Evolutionary conservation across 2,888 invertebrate species (phyloP).

Genomic region (Cosmia pyralina): DNA sequence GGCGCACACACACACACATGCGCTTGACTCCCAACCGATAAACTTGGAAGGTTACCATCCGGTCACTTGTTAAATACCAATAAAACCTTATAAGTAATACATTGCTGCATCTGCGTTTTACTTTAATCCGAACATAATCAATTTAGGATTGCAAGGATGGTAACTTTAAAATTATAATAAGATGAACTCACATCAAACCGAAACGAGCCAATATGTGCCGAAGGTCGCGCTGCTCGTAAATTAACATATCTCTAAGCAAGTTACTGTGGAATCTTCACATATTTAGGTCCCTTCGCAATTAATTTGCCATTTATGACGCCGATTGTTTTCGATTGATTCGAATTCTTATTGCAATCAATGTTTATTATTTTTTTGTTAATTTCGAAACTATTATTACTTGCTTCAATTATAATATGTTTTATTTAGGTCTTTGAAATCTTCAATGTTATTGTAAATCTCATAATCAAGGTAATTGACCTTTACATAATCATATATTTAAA

Average conservation of each 20-base stretch:
- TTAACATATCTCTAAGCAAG: conserved; percentile 60
- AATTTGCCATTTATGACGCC: not conserved
- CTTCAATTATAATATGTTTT: not conserved
- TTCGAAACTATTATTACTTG: not conserved
- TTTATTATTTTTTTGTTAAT: not conserved
- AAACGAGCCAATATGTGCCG: conserved; percentile 35
- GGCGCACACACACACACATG: conserved; percentile 2
- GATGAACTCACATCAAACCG: conserved; percentile 56
- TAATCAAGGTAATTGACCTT: not conserved
- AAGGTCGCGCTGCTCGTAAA: conserved; percentile 60
- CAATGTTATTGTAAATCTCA: conserved; percentile 6
- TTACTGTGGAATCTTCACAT: conserved; percentile 30
- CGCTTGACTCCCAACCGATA: conserved; percentile 10
- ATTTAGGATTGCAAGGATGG: conserved; percentile 75
- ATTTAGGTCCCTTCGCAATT: conserved; percentile 13
- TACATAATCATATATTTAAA: not conserved
- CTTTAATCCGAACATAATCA: conserved; percentile 29
- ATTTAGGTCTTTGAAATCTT: not conserved
- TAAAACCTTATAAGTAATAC: conserved; percentile 49
- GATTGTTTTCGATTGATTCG: conserved; percentile 12
- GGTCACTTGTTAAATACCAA: conserved; percentile 33
- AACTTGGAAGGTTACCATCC: conserved; percentile 25
- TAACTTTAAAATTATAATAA: conserved; percentile 73
- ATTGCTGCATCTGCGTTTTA: conserved; percentile 32
- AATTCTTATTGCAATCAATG: conserved; percentile 4